A percentile compares a stretch with the other conserved stretches of the same genome.
Conservation (phyloP, 1,140 invertebrate species). For the Choristoneura fumiferana region DNA sequence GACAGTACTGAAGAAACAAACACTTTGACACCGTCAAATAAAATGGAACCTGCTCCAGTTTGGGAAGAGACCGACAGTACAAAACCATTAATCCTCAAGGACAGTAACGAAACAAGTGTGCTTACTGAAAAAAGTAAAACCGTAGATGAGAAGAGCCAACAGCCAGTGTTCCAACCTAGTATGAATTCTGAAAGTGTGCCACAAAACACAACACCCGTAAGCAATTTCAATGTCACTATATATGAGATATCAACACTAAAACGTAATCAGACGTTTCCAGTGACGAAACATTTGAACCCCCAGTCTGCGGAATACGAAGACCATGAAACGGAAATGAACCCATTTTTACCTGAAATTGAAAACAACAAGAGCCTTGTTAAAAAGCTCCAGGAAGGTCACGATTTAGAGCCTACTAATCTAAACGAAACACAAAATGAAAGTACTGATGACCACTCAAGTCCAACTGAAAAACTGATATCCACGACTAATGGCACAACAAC, state of each 20-base stretch:
- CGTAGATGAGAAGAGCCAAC: background rate
- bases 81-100: slow-evolving; percentile 26
- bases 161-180: slow-evolving; percentile 12
- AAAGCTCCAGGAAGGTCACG: slow-evolving; percentile 76
- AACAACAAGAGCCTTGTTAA: slow-evolving; percentile 79
- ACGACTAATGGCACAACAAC: slow-evolving; percentile 23
- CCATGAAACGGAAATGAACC: slow-evolving; percentile 80
- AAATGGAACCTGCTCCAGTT: slow-evolving; percentile 52
- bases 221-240: slow-evolving; percentile 61
- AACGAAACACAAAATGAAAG: slow-evolving; percentile 73
- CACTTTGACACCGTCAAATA: slow-evolving; percentile 10
- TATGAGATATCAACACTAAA: slow-evolving; percentile 63
- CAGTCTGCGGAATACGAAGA: slow-evolving; percentile 59
- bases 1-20: slow-evolving; percentile 16
- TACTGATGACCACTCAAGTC: slow-evolving; percentile 46
- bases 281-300: slow-evolving; percentile 37
- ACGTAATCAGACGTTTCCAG: slow-evolving; percentile 37
- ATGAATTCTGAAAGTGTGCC: slow-evolving; percentile 18
- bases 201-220: slow-evolving; percentile 45
- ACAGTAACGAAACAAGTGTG: slow-evolving; percentile 12
- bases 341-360: slow-evolving; percentile 81
- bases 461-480: slow-evolving; percentile 16
- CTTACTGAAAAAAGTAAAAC: slow-evolving; percentile 9
- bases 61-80: slow-evolving; percentile 60
- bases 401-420: slow-evolving; percentile 59